Conservation (phyloP, 2,797 vertebrate genomes). For the Pygocentrus nattereri region DNA sequence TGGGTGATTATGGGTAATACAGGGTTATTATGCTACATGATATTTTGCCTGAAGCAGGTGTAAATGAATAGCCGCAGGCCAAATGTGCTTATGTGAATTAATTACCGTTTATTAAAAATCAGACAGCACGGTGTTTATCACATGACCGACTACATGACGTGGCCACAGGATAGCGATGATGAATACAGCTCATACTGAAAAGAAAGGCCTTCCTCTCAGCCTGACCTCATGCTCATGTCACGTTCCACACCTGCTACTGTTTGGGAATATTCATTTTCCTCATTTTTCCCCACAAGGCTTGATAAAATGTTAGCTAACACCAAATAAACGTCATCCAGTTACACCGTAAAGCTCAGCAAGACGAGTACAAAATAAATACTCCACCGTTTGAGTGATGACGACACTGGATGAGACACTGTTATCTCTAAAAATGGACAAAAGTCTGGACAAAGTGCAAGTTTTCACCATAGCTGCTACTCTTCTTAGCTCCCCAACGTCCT, state of each 20-base stretch:
- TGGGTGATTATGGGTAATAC: background rate
- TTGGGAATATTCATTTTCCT: background rate
- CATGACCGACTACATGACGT: slow-evolving; percentile 4
- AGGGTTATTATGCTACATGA: background rate
- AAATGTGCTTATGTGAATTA: background rate
- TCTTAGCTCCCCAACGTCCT: too few species aligned
- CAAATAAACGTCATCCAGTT: too few species aligned
- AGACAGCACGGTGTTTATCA: background rate
- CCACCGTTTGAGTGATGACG: too few species aligned
- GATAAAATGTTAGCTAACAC: background rate
- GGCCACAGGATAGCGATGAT: background rate
- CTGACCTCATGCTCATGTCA: background rate
- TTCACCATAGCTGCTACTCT: too few species aligned
- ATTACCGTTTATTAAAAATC: background rate
- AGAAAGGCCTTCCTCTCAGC: background rate
- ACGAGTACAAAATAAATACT: too few species aligned
- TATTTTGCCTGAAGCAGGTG: background rate
- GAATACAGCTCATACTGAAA: background rate
- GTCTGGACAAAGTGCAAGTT: too few species aligned
- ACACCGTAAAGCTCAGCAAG: too few species aligned
- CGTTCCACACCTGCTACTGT: background rate
- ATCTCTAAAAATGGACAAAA: too few species aligned
- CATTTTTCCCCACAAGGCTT: background rate
- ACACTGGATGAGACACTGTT: too few species aligned
- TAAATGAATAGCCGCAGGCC: background rate